Conservation (phyloP, 1,140 invertebrate genomes). For the Lycorma delicatula region DNA sequence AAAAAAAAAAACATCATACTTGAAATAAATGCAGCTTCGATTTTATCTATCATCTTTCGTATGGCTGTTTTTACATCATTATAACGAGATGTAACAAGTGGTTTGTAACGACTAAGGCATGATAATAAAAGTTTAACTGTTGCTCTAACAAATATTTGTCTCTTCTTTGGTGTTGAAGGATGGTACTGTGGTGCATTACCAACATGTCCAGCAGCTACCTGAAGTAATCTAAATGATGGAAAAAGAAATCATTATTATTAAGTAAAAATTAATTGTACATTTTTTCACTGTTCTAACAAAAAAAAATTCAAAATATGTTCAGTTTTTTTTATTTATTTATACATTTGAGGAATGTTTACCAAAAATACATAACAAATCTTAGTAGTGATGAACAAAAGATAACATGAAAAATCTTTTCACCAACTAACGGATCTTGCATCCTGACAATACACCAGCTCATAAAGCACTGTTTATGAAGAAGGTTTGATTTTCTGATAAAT, state of each 20-base stretch:
- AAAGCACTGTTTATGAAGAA: too few species aligned
- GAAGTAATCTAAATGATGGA: slow-evolving; percentile 49
- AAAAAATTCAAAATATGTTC: too few species aligned
- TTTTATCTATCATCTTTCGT: slow-evolving; percentile 48
- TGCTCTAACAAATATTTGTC: slow-evolving; percentile 50
- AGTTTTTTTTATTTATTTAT: too few species aligned
- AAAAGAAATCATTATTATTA: slow-evolving; percentile 21
- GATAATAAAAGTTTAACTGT: slow-evolving; percentile 49
- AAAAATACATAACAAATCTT: too few species aligned
- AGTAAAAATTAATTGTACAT: background rate
- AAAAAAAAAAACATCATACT: slow-evolving; percentile 39
- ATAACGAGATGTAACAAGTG: slow-evolving; percentile 41
- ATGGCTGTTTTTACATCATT: slow-evolving; percentile 45
- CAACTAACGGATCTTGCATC: too few species aligned
- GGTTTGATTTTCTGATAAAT: too few species aligned
- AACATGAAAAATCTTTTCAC: too few species aligned
- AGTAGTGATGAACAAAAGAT: too few species aligned
- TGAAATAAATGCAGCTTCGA: slow-evolving; percentile 45
- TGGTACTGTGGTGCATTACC: slow-evolving; percentile 38
- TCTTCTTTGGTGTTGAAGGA: slow-evolving; percentile 45
- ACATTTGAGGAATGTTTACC: too few species aligned
- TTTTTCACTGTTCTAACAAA: background rate
- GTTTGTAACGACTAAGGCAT: slow-evolving; percentile 46
- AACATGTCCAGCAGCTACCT: slow-evolving; percentile 50
- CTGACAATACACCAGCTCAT: too few species aligned